A percentile compares a stretch with the other conserved stretches of the same genome.
Conservation (phyloP, 2,797 vertebrate genomes). For the Pseudomugil gertrudae region DNA sequence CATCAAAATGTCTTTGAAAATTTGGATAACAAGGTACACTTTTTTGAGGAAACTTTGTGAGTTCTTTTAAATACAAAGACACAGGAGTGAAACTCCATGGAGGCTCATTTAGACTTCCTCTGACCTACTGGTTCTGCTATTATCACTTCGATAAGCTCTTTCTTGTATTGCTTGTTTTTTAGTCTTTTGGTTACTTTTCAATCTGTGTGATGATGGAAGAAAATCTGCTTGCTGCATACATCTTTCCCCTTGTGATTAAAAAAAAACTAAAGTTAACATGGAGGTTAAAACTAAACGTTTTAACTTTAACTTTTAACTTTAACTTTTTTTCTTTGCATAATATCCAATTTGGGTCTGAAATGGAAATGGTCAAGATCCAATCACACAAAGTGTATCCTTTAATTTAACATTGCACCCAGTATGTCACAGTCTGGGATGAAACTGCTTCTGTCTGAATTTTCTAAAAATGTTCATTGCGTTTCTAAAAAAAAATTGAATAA, state of each 20-base stretch:
- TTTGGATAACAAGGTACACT: neutral
- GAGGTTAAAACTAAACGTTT: neutral
- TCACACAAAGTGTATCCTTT: constrained; percentile 36
- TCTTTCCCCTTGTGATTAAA: constrained; percentile 4
- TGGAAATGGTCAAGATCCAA: constrained; percentile 6
- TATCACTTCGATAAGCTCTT: constrained; percentile 6
- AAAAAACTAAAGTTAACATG: neutral
- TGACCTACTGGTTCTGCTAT: constrained; percentile 9
- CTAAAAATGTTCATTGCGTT: too few relatives aligned
- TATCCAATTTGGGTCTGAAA: neutral
- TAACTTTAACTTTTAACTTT: neutral
- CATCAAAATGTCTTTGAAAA: neutral
- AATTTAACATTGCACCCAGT: constrained; percentile 18
- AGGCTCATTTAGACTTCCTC: neutral
- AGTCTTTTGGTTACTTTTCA: neutral
- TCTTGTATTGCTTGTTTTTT: neutral
- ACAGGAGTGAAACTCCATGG: neutral
- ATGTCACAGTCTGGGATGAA: constrained; percentile 14
- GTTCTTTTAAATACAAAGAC: neutral
- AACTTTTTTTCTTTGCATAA: neutral
- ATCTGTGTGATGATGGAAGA: constrained; percentile 16
- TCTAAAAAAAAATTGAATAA: too few relatives aligned
- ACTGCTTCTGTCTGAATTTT: neutral
- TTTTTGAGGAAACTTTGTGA: neutral
- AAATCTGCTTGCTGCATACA: constrained; percentile 1